phyloP scores from a whole-genome alignment of 1,140 invertebrate genomes.

The Zaprionus inermis region DNA sequence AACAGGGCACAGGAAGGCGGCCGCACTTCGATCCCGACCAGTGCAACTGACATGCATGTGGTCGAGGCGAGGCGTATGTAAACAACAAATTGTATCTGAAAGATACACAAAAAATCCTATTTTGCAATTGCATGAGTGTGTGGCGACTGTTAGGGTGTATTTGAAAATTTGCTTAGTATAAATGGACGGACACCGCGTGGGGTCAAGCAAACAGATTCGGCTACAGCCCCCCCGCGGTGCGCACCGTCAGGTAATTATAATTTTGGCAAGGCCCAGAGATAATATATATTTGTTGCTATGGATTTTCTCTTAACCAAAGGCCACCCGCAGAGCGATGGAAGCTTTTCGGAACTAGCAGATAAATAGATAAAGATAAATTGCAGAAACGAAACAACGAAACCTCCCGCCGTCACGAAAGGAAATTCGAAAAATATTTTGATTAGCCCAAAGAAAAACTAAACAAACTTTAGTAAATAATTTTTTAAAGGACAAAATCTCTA shows the following conservation, averaged over 20 bases:
- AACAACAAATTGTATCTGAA: constrained; percentile 31
- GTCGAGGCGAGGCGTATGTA: constrained; percentile 2
- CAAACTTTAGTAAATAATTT: background rate
- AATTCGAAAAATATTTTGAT: background rate
- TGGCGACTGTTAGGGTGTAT: background rate
- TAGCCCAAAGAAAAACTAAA: background rate
- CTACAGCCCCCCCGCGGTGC: constrained; percentile 21
- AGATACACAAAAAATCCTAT: constrained; percentile 20
- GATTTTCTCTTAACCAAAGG: background rate
- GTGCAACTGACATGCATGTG: constrained; percentile 43
- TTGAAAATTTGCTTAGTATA: constrained; percentile 18
- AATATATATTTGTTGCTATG: background rate
- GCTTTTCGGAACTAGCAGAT: background rate
- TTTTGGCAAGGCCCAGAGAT: constrained; percentile 44
- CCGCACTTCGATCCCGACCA: background rate
- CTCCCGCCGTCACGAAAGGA: background rate
- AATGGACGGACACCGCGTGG: constrained; percentile 38
- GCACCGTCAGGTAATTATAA: constrained; percentile 48
- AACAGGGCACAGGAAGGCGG: constrained; percentile 18
- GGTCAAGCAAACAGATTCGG: constrained; percentile 39
- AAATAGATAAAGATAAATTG: constrained; percentile 4
- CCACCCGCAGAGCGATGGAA: background rate
- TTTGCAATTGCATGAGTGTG: constrained; percentile 29
- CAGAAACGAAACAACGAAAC: background rate
- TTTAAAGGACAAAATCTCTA: background rate